These are phyloP conservation scores for Phenganax subtilis DNA, from an alignment of 92 coral and sea anemone genomes.

Conservation along the genomic window DNA sequence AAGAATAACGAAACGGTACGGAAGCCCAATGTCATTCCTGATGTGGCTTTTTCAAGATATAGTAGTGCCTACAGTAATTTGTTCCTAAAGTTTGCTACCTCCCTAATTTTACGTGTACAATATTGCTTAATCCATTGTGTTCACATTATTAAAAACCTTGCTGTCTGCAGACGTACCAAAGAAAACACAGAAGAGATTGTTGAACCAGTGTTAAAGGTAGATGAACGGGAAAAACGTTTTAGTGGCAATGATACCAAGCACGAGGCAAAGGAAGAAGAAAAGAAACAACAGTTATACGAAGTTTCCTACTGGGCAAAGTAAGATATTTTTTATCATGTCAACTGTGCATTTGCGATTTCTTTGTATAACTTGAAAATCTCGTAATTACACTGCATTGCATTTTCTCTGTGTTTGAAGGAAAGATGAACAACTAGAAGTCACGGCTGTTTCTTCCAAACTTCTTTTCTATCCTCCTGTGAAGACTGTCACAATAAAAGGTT, in stretches of 20 bases:
- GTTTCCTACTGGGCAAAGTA: conserved; percentile 98
- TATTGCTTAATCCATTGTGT: no score
- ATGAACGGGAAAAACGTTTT: conserved; percentile 12
- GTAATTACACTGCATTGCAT: not conserved
- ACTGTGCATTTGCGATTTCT: not conserved
- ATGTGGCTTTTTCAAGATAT: no score
- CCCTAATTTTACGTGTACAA: not conserved
- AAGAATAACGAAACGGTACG: no score
- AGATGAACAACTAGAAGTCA: conserved; percentile 80
- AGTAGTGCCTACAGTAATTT: no score
- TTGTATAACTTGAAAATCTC: no score
- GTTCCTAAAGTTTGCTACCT: not conserved
- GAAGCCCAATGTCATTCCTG: no score
- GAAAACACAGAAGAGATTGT: conserved; percentile 56
- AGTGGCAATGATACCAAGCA: conserved; percentile 10
- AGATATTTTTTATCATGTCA: not conserved
- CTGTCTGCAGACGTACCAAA: conserved; percentile 47
- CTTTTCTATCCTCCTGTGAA: conserved; percentile 76
- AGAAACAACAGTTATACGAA: conserved; percentile 9
- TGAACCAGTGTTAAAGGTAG: conserved; percentile 48
- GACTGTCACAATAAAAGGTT: conserved; percentile 74
- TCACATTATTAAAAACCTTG: no score
- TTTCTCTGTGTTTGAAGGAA: conserved; percentile 45
- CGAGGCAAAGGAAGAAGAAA: conserved; percentile 3
- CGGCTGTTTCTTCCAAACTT: conserved; percentile 69